These are phyloP conservation scores for Apostichopus leukothele DNA, from an alignment of 53 echinoderm and acorn worm genomes.

Conservation along the genomic window DNA sequence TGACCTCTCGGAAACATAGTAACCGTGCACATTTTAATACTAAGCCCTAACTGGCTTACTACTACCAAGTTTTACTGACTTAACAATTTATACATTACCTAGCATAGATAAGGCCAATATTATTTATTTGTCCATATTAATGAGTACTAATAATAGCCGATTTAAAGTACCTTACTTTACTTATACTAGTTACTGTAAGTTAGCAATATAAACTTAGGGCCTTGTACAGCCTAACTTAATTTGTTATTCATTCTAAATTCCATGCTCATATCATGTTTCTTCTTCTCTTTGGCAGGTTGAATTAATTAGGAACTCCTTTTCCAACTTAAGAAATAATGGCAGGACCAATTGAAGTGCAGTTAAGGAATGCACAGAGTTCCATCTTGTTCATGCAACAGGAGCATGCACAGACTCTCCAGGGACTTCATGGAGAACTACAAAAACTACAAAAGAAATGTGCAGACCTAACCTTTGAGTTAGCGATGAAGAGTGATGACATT, in stretches of 20 bases:
- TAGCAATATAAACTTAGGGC: neutral
- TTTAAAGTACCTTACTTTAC: too few relatives aligned
- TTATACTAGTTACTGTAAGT: neutral
- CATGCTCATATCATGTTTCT: too few relatives aligned
- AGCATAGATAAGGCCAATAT: too few relatives aligned
- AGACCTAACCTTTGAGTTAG: conserved; percentile 96
- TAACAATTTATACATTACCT: too few relatives aligned
- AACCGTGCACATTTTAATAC: too few relatives aligned
- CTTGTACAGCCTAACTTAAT: too few relatives aligned
- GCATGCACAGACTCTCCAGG: conserved; percentile 93
- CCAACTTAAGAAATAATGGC: conserved; percentile 54
- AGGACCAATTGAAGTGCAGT: conserved; percentile 75
- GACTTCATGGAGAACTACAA: conserved; percentile 92
- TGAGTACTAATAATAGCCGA: too few relatives aligned
- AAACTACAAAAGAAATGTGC: conserved; percentile 98
- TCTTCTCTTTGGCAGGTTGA: neutral
- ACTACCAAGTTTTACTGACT: too few relatives aligned
- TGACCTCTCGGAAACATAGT: too few relatives aligned
- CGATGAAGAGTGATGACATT: conserved; percentile 76
- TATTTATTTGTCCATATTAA: too few relatives aligned
- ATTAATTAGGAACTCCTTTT: neutral
- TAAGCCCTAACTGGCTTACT: too few relatives aligned
- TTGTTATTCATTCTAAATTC: too few relatives aligned
- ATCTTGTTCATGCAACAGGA: conserved; percentile 99
- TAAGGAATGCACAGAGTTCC: conserved; percentile 93